Base-by-base conservation (phyloP, 2,113 vertebrate species). In the Daboia siamensis region DNA sequence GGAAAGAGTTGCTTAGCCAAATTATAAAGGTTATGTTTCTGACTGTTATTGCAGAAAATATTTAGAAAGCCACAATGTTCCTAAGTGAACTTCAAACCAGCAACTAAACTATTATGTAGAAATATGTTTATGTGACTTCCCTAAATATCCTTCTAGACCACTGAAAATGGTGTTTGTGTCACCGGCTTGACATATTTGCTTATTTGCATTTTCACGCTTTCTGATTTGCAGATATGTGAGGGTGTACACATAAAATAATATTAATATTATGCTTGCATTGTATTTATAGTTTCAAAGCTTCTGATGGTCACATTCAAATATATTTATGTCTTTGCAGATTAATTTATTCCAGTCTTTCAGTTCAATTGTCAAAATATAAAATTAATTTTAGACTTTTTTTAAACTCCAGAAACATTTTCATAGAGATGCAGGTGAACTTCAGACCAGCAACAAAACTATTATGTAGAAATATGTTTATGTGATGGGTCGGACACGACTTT, bases 41-140 rank as follows among this genome's bases (percentile, higher is more conserved):
- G 86, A 39, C 86, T 85, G 55, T 84, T 33, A 80, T 84, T 90
- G 57, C 21, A 52, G n/a, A 94, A 91, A 94, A 95, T 52, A 91
- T 92, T 51, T 13, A 26, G 11, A 90, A 91, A 26, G 0, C n/a
- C 0, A 59, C 87, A 86, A 24, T 52, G 7, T 48, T 55, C 0
- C 26, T 84, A 88, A 93, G 93, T 94, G 88, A 87, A 17, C 39
- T 61, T 9, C 20, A n/a, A 10, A 48, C 24, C 46, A 54, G 9
- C 48, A 80, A 12, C 51, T 90, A 51, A 44, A 23, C 23, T 46
- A 59, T 52, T 52, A 48, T 55, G 55, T 13, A 26, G 10, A 84
- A 56, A 48, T 17, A 86, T n/a, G 39, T 48, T n/a, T 46, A 26
- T 48, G 21, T 26, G 33, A 55, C 56, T 86, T 46, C 8, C 39